phyloP scores from a whole-genome alignment of 2,888 invertebrate species.

The Leptopterna dolabrata region DNA sequence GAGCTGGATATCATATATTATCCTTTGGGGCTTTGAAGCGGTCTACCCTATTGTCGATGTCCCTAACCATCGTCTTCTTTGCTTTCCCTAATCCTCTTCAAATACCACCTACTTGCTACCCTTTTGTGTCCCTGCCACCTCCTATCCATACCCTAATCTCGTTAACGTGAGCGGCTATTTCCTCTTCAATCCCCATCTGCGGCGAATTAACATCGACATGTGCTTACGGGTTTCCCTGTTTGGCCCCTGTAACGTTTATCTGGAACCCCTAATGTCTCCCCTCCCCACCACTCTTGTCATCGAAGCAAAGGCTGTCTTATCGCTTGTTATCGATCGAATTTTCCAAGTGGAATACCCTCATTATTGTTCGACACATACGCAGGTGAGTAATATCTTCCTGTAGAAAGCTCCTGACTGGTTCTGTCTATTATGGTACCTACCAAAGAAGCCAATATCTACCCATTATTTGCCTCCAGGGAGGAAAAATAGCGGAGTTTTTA shows the following conservation, averaged over 20 bases:
- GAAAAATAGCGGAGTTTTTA: no score
- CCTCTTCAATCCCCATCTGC: slow-evolving; percentile 10
- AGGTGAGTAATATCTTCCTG: no score
- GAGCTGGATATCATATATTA: background rate
- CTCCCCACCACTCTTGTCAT: no score
- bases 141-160: background rate
- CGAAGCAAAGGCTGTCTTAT: no score
- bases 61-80: slow-evolving; percentile 13
- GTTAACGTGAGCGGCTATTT: slow-evolving; percentile 21
- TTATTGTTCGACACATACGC: no score
- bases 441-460: no score
- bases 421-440: no score
- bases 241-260: background rate
- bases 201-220: slow-evolving; percentile 15
- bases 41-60: background rate
- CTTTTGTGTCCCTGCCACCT: background rate
- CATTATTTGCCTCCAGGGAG: no score
- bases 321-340: no score
- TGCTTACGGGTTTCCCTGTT: background rate
- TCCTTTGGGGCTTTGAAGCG: background rate
- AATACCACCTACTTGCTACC: slow-evolving; percentile 7
- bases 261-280: no score
- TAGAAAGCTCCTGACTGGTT: no score
- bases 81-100: slow-evolving; percentile 15
- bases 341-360: no score